Percentiles rank a stretch among this genome's conserved stretches.
These are phyloP conservation scores for Brassicogethes aeneus DNA, from an alignment of 2,888 invertebrate species.

Conservation along the genomic window DNA sequence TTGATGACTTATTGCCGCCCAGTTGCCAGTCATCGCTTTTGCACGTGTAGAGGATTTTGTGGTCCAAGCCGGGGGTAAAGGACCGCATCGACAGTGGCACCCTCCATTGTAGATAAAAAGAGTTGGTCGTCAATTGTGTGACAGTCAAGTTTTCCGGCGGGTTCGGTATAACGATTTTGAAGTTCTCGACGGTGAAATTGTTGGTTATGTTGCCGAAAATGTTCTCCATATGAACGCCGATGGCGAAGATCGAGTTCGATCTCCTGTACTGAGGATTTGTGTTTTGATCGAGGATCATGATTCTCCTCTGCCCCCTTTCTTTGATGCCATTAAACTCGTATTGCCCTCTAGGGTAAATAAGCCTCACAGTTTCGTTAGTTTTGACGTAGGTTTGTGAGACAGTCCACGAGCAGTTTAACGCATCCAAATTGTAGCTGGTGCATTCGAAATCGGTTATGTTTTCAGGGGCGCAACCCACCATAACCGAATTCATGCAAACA, in stretches of 20 bases:
- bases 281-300: neutral
- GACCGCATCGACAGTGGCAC: conserved; percentile 41
- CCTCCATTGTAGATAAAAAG: conserved; percentile 43
- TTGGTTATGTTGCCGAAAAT: neutral
- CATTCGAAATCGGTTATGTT: conserved; percentile 63
- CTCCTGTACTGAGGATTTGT: neutral
- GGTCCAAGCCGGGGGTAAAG: conserved; percentile 45
- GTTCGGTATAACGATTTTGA: conserved; percentile 34
- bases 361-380: conserved; percentile 31
- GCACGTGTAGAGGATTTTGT: conserved; percentile 45
- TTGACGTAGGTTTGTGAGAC: conserved; percentile 48
- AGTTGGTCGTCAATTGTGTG: conserved; percentile 40
- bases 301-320: neutral
- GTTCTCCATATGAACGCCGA: neutral
- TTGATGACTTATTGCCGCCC: conserved; percentile 13
- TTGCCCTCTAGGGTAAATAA: too few relatives aligned
- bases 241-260: neutral
- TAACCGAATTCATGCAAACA: neutral
- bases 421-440: conserved; percentile 62
- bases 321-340: too few relatives aligned
- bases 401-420: conserved; percentile 67
- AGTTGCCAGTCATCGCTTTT: conserved; percentile 39
- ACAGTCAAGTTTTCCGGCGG: conserved; percentile 43
- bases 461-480: conserved; percentile 42
- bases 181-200: neutral